phyloP scores from a whole-genome alignment of 53 echinoderm and acorn worm genomes.

The Echinarachnius parma region DNA sequence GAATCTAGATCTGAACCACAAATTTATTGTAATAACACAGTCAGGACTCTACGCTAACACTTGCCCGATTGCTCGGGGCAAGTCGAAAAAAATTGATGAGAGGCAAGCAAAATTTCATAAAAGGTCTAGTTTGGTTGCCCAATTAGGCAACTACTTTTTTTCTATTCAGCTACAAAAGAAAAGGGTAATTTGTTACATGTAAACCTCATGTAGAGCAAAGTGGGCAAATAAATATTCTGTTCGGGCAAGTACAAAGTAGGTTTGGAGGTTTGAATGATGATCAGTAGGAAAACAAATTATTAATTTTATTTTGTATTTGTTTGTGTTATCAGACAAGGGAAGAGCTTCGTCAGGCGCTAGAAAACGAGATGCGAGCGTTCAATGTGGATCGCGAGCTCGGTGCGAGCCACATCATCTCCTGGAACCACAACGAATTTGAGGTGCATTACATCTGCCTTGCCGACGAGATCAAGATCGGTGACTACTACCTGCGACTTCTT shows the following conservation, averaged over 20 bases:
- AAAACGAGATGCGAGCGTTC: constrained; percentile 97
- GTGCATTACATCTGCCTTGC: constrained; percentile 85
- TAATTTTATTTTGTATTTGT: neutral
- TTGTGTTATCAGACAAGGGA: constrained; percentile 75
- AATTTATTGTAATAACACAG: too few relatives aligned
- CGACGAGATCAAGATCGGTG: constrained; percentile 98
- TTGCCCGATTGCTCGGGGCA: too few relatives aligned
- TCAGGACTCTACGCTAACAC: too few relatives aligned
- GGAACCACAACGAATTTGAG: constrained; percentile 99
- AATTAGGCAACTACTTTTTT: too few relatives aligned
- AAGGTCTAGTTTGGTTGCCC: too few relatives aligned
- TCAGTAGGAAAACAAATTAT: neutral
- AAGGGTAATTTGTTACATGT: too few relatives aligned
- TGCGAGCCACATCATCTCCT: constrained; percentile 80
- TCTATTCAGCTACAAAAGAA: too few relatives aligned
- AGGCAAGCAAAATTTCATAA: too few relatives aligned
- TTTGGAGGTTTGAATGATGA: neutral
- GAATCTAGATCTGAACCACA: too few relatives aligned
- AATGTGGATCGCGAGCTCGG: constrained; percentile 86
- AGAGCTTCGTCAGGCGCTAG: constrained; percentile 85
- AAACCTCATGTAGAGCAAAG: neutral
- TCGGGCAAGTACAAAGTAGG: neutral
- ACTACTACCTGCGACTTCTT: constrained; percentile 89
- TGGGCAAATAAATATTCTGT: too few relatives aligned
- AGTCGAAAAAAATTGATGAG: too few relatives aligned